Base-by-base conservation (phyloP, 2,888 invertebrate species). In the Epicampocera succincta region DNA sequence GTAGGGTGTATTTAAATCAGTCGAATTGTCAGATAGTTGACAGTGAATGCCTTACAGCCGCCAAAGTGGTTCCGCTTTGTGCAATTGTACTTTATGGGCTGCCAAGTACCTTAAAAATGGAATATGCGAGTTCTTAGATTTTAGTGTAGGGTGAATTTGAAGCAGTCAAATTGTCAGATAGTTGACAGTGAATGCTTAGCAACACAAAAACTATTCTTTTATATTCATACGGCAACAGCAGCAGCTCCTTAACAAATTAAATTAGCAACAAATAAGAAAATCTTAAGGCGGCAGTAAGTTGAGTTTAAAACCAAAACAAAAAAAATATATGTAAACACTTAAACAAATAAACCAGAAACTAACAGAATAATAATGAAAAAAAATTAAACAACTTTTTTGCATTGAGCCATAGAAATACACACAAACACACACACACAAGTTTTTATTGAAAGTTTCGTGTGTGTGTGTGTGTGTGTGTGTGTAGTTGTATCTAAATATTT, bases 361-460 rank as follows among this genome's bases (percentile, higher is more conserved):
- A 78, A 72, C 80, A 77, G 85, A 85, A 85, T 85, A 85, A 82
- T 84, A 85, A 85, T 85, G 85, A 85, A 85, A 87, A 72, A 17
- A n/a, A 61, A 52, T 71, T 66, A 76, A 81, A 81, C 80, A 81
- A 77, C 80, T 81, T 81, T 81, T n/a, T 80, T 52, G 65, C 50
- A 54, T 63, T 65, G 38, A 50, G 68, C 38, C 65, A 76, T 42
- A 61, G 29, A 48, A 33, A 54, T 12, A 21, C 17, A 46, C 15
- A 21, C 17, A 46, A 46, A 17, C 60, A 38, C 11, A 73, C 40
- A 50, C 19, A 29, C 12, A 5, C 33, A 33, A 33, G 8, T n/a
- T n/a, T 33, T 3, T 33, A 33, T 33, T 33, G 33, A 33, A 4
- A 29, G 29, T 29, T 29, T 29, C 11, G 17, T 29, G 15, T 44